A percentile compares a stretch with the other conserved stretches of the same genome.
Conservation (phyloP, 2,888 invertebrate species). For the Tipula confusa region DNA sequence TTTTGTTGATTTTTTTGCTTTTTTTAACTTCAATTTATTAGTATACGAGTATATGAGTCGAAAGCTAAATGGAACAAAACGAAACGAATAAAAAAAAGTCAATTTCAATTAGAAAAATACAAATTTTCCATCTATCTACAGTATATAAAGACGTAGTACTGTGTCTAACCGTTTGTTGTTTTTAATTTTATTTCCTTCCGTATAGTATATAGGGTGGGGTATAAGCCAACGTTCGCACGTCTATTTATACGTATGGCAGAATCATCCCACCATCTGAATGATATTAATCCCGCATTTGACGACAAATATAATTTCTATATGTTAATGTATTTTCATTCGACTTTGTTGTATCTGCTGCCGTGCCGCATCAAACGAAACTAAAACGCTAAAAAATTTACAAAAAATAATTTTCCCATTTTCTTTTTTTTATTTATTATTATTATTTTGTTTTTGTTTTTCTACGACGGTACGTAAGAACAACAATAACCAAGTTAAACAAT, state of each 20-base stretch:
- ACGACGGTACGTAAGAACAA: background rate
- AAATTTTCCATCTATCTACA: background rate
- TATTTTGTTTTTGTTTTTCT: no score
- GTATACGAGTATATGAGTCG: background rate
- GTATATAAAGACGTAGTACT: background rate
- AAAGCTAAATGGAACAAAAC: background rate
- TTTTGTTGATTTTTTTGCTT: background rate
- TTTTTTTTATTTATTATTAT: no score
- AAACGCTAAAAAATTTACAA: background rate
- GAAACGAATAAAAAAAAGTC: no score
- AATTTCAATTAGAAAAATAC: constrained; percentile 20
- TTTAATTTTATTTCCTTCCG: background rate
- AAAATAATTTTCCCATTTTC: background rate
- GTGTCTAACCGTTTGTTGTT: background rate
- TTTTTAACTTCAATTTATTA: background rate
- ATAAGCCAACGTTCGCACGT: background rate
- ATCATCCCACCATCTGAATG: background rate
- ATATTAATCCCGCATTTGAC: background rate
- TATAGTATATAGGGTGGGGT: no score
- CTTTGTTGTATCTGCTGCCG: background rate
- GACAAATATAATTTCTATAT: background rate
- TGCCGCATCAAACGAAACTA: background rate
- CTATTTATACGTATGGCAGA: background rate
- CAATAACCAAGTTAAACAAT: background rate
- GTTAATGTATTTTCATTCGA: constrained; percentile 12